phyloP scores from a whole-genome alignment of 1,140 invertebrate genomes.

The Physella acuta region DNA sequence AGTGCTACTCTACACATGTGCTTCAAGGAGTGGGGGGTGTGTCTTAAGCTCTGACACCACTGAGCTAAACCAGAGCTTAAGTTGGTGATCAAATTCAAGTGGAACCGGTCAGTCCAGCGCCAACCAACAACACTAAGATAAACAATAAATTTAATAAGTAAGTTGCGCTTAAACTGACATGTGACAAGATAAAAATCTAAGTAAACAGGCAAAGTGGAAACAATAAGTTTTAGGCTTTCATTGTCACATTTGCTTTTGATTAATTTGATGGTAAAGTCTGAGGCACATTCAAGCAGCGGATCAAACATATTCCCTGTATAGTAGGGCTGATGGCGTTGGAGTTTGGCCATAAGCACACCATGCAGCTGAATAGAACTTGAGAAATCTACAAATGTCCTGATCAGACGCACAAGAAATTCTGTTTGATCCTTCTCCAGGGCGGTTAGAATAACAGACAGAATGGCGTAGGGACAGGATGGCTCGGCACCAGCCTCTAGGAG shows the following conservation, averaged over 20 bases:
- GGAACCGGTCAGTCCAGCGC: conserved; percentile 31
- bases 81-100: conserved; percentile 26
- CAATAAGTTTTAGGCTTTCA: conserved; percentile 25
- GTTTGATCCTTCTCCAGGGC: conserved; percentile 38
- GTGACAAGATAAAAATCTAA: conserved; percentile 40
- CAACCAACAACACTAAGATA: conserved; percentile 38
- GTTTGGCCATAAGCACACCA: conserved; percentile 34
- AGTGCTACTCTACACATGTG: conserved; percentile 31
- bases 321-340: conserved; percentile 43
- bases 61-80: conserved; percentile 29
- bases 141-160: conserved; percentile 33
- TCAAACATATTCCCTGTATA: conserved; percentile 33
- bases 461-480: conserved; percentile 39
- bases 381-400: conserved; percentile 27
- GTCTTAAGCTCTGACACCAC: conserved; percentile 32
- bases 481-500: conserved; percentile 37
- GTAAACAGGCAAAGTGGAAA: conserved; percentile 39
- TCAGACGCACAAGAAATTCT: conserved; percentile 35
- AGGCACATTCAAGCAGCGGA: conserved; percentile 28
- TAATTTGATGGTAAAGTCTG: conserved; percentile 40
- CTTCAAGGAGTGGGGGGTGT: conserved; percentile 27
- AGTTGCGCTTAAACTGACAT: conserved; percentile 21
- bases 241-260: conserved; percentile 26
- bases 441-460: conserved; percentile 44
- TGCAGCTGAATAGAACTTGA: conserved; percentile 33